Base-by-base conservation (phyloP, 2,888 invertebrate genomes). In the Baronia brevicornis region DNA sequence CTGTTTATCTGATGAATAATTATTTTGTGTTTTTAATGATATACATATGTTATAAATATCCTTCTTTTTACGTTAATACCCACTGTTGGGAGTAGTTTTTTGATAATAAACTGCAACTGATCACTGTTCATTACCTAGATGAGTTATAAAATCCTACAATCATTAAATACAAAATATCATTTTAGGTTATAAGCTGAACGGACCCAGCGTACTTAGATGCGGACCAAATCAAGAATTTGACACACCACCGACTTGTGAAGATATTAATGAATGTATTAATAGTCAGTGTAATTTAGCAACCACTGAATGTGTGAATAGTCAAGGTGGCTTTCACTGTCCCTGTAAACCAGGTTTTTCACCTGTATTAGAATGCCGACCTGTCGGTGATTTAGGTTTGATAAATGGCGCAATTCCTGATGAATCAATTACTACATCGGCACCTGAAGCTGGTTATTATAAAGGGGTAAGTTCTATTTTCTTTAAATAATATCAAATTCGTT, bases 361-460 rank as follows among this genome's bases (percentile, higher is more conserved):
- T 3, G 94, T 93, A 33, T 87, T 94, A 48, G 96, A 96, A 61
- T 96, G 96, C 60, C 88, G 96, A 48, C 95, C 96, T 1, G 93
- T 96, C 17, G 93, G 93, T 3, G 96, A 96, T 70, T 86, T 97
- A 27, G 96, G 96, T 9, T 78, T 94, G 10, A 91, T 91, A 26
- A 95, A 94, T 60, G 95, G 95, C 15, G 95, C 94, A 31, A 92
- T 97, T 54, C 93, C 96, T 1, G 95, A 96, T 59, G 94, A 94
- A 46, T 92, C 95, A 14, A 94, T 97, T 17, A 90, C 89, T 20
- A 94, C 95, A 20, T 96, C 96, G 2, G 86, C 90, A 30, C 90
- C 91, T 30, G 96, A 96, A 79, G 79, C 87, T 36, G 94, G 95
- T 51, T 96, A 94, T 69, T 84, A 88, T 20, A 95, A 93, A 85